Evolutionary conservation across 2,888 invertebrate species (phyloP).

Genomic region (Empis stercorea): DNA sequence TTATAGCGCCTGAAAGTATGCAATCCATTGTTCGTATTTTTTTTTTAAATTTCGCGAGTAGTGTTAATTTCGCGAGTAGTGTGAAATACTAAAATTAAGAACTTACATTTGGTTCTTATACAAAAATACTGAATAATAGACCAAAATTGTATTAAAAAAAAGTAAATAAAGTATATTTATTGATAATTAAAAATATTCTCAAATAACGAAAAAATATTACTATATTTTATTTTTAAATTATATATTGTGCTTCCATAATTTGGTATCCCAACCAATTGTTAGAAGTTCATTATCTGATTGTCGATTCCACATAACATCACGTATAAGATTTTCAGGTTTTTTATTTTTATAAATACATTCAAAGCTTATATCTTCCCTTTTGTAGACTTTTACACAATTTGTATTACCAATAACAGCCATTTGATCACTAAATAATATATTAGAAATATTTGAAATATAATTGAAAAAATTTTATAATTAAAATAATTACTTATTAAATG

Average conservation of each 20-base stretch:
- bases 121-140: no score
- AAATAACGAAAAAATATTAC: no score
- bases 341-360: conserved; percentile 9
- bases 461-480: not conserved
- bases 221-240: no score
- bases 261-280: conserved; percentile 12
- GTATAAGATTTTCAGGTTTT: conserved; percentile 8
- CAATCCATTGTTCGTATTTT: no score
- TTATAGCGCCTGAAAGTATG: no score
- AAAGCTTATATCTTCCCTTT: not conserved
- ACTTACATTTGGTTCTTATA: no score
- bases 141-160: no score
- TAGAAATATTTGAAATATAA: not conserved
- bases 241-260: conserved; percentile 7
- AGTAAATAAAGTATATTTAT: no score
- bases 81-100: no score
- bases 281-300: conserved; percentile 4
- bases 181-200: no score
- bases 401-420: conserved; percentile 11
- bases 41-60: no score
- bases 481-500: conserved; percentile 5
- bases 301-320: conserved; percentile 11
- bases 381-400: conserved; percentile 9
- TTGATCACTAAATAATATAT: conserved; percentile 2
- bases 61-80: no score